Evolutionary conservation across 2,113 vertebrate genomes (phyloP), one percentile per base, ranked within the genome.

Genomic region (Dipodomys spectabilis): DNA sequence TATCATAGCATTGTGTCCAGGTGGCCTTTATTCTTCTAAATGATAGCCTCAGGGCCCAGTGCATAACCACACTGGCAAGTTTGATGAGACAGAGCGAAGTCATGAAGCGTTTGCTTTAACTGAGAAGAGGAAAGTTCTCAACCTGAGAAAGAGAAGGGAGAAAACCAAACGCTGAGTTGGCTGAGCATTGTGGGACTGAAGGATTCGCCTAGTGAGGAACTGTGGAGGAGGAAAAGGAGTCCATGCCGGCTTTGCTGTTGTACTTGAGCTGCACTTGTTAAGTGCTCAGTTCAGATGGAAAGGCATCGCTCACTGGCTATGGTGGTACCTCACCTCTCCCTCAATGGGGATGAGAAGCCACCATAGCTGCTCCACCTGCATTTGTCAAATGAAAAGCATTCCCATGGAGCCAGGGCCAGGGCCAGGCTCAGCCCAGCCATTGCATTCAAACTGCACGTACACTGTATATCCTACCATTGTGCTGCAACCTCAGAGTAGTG

Each of bases 291-390:
- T 39, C 35, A 64, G 71, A 73, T 73, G 53, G 57, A 65, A 65
- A 74, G n/a, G 35, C 6, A 11, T 23, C 73, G 23, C 57, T 35
- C 32, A 5, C 11, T 32, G 18, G 25, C 49, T 13, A 53, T 13
- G 12, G 49, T 1, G 49, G 49, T 13, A 53, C 9, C 9, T 53
- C 49, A 13, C 49, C 49, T 53, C 49, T 13, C 49, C 12, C 49
- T 53, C 57, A 25, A 11, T 71, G 32, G 65, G 4, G 28, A 20
- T 20, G 32, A 60, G 15, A 32, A 23, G 62, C 35, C 35, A 16
- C 9, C 1, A 4, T 30, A 32, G 27, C 22, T 3, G 23, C 67
- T 69, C 28, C 12, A 0, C 57, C 32, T 71, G 23, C 19, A 6
- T 32, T 57, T 57, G 77, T 68, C 73, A 15, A 19, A 4, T 39